Evolutionary conservation across 1,140 invertebrate species (phyloP).

Genomic region (Drusus annulatus): DNA sequence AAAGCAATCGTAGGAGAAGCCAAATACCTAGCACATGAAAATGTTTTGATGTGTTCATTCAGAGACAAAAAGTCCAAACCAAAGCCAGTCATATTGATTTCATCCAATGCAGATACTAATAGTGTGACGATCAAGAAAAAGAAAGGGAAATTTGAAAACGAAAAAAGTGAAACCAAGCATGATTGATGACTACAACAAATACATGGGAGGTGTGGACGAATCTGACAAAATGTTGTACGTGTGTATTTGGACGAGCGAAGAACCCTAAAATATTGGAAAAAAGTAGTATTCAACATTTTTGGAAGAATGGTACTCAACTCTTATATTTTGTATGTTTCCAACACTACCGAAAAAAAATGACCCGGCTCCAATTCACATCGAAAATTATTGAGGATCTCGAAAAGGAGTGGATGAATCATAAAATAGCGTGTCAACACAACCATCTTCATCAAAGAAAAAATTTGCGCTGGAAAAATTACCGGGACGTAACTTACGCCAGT

Average conservation of each 20-base stretch:
- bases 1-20: conserved; percentile 48
- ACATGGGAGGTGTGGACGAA: conserved; percentile 53
- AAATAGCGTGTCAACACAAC: conserved; percentile 42
- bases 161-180: conserved; percentile 50
- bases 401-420: conserved; percentile 45
- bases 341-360: conserved; percentile 47
- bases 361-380: conserved; percentile 50
- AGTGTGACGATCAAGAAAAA: conserved; percentile 49
- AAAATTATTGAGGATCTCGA: too few relatives aligned
- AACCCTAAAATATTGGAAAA: conserved; percentile 55
- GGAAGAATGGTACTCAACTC: conserved; percentile 51
- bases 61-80: conserved; percentile 49
- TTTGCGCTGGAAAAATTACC: conserved; percentile 50
- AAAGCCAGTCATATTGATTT: conserved; percentile 51
- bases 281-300: conserved; percentile 55
- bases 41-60: conserved; percentile 52
- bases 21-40: conserved; percentile 44
- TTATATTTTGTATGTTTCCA: conserved; percentile 48
- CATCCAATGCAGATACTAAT: conserved; percentile 47
- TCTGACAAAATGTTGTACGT: conserved; percentile 55
- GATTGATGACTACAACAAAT: conserved; percentile 53
- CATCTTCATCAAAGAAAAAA: conserved; percentile 45
- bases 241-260: conserved; percentile 60
- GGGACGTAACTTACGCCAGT: conserved; percentile 46
- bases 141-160: conserved; percentile 45